A percentile compares a stretch with the other conserved stretches of the same genome.
These are phyloP conservation scores for Mercenaria mercenaria DNA, from an alignment of 1,140 invertebrate genomes.

Conservation along the genomic window DNA sequence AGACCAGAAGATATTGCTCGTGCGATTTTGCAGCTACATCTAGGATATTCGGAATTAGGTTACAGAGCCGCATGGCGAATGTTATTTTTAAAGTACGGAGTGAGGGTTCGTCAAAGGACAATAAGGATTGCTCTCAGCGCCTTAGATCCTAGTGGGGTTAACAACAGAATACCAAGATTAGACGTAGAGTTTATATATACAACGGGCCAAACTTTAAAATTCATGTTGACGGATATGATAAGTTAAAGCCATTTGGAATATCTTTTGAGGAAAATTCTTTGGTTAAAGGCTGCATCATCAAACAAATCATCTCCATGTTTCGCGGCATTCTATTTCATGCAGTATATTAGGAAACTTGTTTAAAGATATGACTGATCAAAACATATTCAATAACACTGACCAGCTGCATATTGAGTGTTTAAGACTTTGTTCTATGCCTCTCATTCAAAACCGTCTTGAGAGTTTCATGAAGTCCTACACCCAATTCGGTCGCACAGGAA, in stretches of 20 bases:
- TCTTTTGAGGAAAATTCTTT: conserved; percentile 79
- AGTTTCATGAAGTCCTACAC: neutral
- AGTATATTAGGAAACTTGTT: conserved; percentile 12
- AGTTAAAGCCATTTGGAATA: no score
- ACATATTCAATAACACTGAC: neutral
- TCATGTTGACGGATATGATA: no score
- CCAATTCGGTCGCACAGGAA: conserved; percentile 6
- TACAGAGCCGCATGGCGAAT: neutral
- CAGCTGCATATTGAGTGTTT: no score
- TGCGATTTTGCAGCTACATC: neutral
- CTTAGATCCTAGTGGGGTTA: no score
- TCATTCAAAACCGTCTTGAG: conserved; percentile 30
- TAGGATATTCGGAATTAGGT: neutral
- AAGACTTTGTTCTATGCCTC: conserved; percentile 6
- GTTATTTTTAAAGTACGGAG: conserved; percentile 5
- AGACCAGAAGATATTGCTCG: no score
- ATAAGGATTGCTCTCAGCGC: conserved; percentile 8
- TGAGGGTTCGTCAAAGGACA: neutral
- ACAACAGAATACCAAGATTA: conserved; percentile 33
- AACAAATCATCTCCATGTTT: conserved; percentile 68
- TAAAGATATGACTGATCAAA: conserved; percentile 37
- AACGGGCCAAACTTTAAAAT: conserved; percentile 78
- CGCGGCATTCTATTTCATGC: neutral
- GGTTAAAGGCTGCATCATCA: no score
- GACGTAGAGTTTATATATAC: conserved; percentile 69